Percentiles rank a stretch among this genome's conserved stretches.
Evolutionary conservation across 2,797 vertebrate genomes (phyloP).

Genomic region (Mus spretus): DNA sequence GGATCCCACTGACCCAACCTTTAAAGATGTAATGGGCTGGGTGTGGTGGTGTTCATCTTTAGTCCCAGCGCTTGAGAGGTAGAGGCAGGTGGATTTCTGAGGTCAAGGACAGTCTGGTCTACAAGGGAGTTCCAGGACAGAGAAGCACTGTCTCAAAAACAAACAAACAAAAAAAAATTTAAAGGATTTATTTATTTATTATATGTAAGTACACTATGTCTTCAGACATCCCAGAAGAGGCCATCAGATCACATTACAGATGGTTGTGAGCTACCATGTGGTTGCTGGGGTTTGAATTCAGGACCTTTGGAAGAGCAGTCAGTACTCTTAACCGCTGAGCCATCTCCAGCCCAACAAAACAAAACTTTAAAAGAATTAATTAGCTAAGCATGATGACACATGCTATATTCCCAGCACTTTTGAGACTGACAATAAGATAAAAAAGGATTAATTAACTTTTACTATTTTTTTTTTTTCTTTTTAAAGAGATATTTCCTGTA

Average conservation of each 20-base stretch:
- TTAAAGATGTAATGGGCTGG: not conserved
- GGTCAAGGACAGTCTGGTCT: not conserved
- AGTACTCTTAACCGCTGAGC: too few relatives aligned
- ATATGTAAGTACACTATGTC: too few relatives aligned
- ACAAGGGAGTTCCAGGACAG: not conserved
- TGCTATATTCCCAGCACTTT: not conserved
- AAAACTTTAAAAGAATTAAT: not conserved
- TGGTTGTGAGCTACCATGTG: too few relatives aligned
- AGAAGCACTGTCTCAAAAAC: not conserved
- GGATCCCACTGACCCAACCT: not conserved
- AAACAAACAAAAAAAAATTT: not conserved
- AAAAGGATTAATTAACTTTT: not conserved
- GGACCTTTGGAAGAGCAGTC: too few relatives aligned
- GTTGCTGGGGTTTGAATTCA: too few relatives aligned
- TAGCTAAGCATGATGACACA: not conserved
- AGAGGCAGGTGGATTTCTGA: not conserved
- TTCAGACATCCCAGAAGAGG: too few relatives aligned
- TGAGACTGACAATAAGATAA: not conserved
- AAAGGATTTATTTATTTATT: not conserved
- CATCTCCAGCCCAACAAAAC: not conserved
- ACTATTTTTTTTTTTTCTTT: not conserved
- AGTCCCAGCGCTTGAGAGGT: not conserved
- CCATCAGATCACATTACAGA: too few relatives aligned
- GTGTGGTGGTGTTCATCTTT: not conserved
- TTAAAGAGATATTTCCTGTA: not conserved